phyloP scores from a whole-genome alignment of 2,888 invertebrate genomes.

The Caenorhabditis plicata region DNA sequence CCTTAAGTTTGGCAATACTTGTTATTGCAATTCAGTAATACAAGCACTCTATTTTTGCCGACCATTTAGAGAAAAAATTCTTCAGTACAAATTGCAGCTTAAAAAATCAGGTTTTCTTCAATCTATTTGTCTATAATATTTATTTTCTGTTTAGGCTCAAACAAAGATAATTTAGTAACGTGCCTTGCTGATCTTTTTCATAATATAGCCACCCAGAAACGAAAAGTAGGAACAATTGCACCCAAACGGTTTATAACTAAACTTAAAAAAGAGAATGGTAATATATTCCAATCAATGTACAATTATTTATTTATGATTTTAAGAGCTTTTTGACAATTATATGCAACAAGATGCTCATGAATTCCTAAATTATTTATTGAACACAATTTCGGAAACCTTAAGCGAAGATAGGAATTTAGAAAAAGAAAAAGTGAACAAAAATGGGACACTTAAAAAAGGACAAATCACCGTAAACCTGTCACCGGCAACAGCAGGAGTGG shows the following conservation, averaged over 20 bases:
- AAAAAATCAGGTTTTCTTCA: constrained; percentile 64
- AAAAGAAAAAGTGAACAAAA: constrained; percentile 20
- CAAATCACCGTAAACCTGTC: constrained; percentile 21
- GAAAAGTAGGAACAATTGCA: constrained; percentile 96
- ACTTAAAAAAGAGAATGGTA: constrained; percentile 94
- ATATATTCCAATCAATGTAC: background rate
- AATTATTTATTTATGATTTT: constrained; percentile 37
- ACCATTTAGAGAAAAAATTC: constrained; percentile 95
- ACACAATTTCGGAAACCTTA: constrained; percentile 96
- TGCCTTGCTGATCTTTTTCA: constrained; percentile 98
- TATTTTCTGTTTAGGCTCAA: constrained; percentile 49
- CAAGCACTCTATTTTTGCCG: constrained; percentile 99
- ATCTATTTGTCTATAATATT: background rate
- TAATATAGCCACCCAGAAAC: constrained; percentile 99
- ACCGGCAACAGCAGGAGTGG: constrained; percentile 15
- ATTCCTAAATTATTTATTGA: constrained; percentile 96
- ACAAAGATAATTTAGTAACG: constrained; percentile 91
- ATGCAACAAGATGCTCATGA: constrained; percentile 98
- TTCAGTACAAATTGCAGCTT: constrained; percentile 81
- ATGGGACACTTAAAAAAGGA: constrained; percentile 36
- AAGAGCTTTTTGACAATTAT: constrained; percentile 98
- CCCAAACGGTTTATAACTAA: constrained; percentile 99
- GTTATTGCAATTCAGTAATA: constrained; percentile 98
- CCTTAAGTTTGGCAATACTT: constrained; percentile 90
- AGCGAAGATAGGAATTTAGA: constrained; percentile 63